Conservation (phyloP, 2,888 invertebrate genomes). For the Ecliptopera silaceata region DNA sequence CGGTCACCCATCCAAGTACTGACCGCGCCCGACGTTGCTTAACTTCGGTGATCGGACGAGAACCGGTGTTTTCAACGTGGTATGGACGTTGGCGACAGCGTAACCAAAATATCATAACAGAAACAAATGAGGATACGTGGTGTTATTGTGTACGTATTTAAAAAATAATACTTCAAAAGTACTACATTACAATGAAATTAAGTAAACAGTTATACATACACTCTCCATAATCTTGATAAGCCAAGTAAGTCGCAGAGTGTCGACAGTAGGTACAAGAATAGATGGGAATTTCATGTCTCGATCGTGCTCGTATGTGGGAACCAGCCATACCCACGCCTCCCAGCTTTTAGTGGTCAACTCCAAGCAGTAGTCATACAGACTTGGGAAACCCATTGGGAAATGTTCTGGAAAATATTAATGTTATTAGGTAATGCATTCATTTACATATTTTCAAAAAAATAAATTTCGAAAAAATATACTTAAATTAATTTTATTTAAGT, state of each 20-base stretch:
- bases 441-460: too few relatives aligned
- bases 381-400: constrained; percentile 87
- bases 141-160: too few relatives aligned
- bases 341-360: constrained; percentile 86
- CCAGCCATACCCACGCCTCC: constrained; percentile 93
- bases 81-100: constrained; percentile 60
- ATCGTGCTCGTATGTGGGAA: constrained; percentile 90
- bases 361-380: constrained; percentile 92
- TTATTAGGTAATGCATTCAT: too few relatives aligned
- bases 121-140: too few relatives aligned
- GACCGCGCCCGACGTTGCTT: constrained; percentile 74
- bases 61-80: constrained; percentile 71
- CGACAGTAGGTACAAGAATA: constrained; percentile 95
- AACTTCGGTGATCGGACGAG: constrained; percentile 77
- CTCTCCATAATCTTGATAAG: constrained; percentile 90
- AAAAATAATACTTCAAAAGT: too few relatives aligned
- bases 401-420: constrained; percentile 77
- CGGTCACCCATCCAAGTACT: constrained; percentile 68
- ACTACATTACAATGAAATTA: background rate
- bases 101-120: background rate
- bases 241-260: constrained; percentile 92
- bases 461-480: too few relatives aligned
- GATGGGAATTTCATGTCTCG: constrained; percentile 87
- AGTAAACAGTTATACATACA: constrained; percentile 63
- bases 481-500: too few relatives aligned